Base-by-base conservation (phyloP, 2,113 vertebrate species). In the Colius striatus region DNA sequence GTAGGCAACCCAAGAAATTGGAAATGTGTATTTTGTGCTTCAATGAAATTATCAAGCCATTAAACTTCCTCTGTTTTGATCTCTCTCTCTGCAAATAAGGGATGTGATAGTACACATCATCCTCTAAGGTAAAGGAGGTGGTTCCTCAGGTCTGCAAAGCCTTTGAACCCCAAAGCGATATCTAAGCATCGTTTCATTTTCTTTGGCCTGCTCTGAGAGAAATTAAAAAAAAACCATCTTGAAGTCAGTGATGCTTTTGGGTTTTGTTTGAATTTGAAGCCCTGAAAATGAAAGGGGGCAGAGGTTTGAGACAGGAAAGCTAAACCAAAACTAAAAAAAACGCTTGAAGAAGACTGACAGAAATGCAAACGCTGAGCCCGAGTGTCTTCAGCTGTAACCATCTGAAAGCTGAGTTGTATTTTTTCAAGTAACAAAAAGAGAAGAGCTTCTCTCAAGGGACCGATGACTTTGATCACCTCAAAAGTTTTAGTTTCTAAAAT, bases 291-390 rank as follows among this genome's bases (percentile, higher is more conserved):
- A 70, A 78, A 34, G 13, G 43, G 13, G 3, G 5, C 38, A 41
- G 5, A 17, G 30, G 13, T 23, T 18, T 1, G 5, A 73, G 51
- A 43, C 67, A 94, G 88, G 85, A 96, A 95, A 91, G 43, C 73
- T 14, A 87, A 95, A 95, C 26, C 70, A 74, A 96, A 94, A 96
- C 74, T 70, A 43, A 89, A 81, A 87, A 89, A 7, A 17, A 73
- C 47, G 23, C 13, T 76, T 94, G 45, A 78, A 79, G 50, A 87
- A 87, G 22, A n/a, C 25, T 9, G 30, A 62, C 57, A 84, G 61
- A 75, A 91, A 25, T 58, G 27, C n/a, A 84, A 82, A 75, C 68
- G 70, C 17, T 80, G 66, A 89, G 61, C 16, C 87, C 0, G 3
- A 3, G 25, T 80, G 20, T 32, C 50, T 76, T 95, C 60, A 85